These are phyloP conservation scores for Clarias gariepinus DNA, from an alignment of 2,113 vertebrate species.

Conservation along the genomic window DNA sequence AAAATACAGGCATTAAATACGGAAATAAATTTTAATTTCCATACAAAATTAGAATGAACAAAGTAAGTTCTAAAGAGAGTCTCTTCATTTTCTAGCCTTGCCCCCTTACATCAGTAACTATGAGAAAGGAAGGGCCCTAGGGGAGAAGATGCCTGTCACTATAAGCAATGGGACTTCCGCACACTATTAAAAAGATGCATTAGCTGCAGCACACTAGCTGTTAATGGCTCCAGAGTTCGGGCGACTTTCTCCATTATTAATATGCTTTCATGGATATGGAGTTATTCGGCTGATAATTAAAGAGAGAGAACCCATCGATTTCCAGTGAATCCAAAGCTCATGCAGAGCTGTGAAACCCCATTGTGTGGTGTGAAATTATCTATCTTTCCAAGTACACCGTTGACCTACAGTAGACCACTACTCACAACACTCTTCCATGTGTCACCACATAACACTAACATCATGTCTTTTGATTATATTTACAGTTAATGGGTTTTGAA, in stretches of 20 bases:
- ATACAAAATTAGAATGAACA: not conserved
- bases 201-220: constrained; percentile 41
- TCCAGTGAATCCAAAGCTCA: constrained; percentile 40
- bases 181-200: constrained; percentile 56
- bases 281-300: constrained; percentile 57
- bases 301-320: constrained; percentile 49
- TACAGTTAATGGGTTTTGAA: not conserved
- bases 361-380: constrained; percentile 48
- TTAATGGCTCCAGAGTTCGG: constrained; percentile 53
- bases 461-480: not conserved
- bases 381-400: constrained; percentile 33
- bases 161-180: constrained; percentile 55
- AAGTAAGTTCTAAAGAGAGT: constrained; percentile 2
- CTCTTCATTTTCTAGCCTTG: constrained; percentile 18
- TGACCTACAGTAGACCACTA: constrained; percentile 17
- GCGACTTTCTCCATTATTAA: constrained; percentile 58
- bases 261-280: constrained; percentile 50
- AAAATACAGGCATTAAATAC: not conserved
- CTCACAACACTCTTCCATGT: constrained; percentile 29
- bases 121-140: constrained; percentile 35
- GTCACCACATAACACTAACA: constrained; percentile 13
- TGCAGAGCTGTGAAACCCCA: constrained; percentile 11
- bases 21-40: too few species aligned
- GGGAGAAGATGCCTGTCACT: constrained; percentile 51
- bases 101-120: constrained; percentile 30